Evolutionary conservation across 1,140 invertebrate genomes (phyloP), one percentile per base, ranked within the genome.

Genomic region (Fopius arisanus): DNA sequence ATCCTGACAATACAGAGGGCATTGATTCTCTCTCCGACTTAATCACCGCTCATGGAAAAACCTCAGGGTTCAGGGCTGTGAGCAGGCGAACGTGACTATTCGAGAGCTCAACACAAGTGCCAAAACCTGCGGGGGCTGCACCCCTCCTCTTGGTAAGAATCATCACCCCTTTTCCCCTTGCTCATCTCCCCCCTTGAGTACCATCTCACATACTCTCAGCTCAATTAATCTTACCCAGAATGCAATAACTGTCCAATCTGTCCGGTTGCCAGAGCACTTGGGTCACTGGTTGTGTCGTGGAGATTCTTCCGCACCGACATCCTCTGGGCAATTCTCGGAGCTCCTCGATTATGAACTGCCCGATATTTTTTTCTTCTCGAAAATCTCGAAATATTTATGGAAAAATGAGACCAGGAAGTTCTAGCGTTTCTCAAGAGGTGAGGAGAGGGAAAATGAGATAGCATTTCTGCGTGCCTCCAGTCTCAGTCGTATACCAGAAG

Each of bases 211-310:
- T 31, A 70, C 33, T 72, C 62, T 75, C 72, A 67, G 80, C 84
- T 83, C 87, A 86, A 88, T 88, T 88, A 88, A 88, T 88, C 87
- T 88, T 88, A 83, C 81, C 81, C 82, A 88, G 87, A 87, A 88
- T 87, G 87, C 87, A 88, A 88, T 88, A 88, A 87, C 87, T 88
- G 86, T 88, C 87, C 87, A 86, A 87, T 87, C 86, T 86, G 85
- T 83, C 78, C 79, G 79, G 81, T 82, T 67, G 19, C 72, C 26
- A 43, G 40, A 33, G 59, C 82, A 78, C 78, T 81, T 82, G 81
- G 82, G 85, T 84, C 85, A 86, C 70, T 80, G 82, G 81, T 83
- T 83, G 83, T 81, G 72, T 70, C 28, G 59, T 51, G 37, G 16
- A 33, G 31, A 33, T 28, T 59, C 54, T 59, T 59, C 23, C 3